These are phyloP conservation scores for Octonoba sinensis DNA, from an alignment of 2,888 invertebrate genomes.

Conservation along the genomic window DNA sequence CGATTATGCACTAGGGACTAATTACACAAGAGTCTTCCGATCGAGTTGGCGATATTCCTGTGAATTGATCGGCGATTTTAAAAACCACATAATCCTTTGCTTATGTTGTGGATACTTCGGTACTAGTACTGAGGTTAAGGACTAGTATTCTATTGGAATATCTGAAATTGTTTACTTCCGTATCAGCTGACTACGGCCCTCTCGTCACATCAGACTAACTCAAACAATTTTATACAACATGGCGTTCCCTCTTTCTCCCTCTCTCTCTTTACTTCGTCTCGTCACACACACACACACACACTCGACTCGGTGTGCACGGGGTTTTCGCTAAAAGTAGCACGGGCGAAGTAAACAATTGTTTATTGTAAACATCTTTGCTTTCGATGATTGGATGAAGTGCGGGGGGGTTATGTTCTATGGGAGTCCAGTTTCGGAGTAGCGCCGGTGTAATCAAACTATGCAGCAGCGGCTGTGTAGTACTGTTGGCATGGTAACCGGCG, in stretches of 20 bases:
- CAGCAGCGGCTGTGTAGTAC: conserved; percentile 35
- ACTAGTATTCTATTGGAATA: conserved; percentile 4
- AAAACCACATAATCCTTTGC: conserved; percentile 44
- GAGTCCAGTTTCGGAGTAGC: conserved; percentile 20
- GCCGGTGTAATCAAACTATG: conserved; percentile 20
- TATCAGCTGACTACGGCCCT: conserved; percentile 62
- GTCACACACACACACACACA: conserved; percentile 63
- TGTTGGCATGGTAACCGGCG: conserved; percentile 61
- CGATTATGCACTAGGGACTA: conserved; percentile 62
- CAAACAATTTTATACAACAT: conserved; percentile 65
- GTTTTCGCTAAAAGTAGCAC: conserved; percentile 65
- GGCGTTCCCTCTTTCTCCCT: conserved; percentile 60
- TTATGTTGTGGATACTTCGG: conserved; percentile 3
- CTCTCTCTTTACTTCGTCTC: conserved; percentile 59
- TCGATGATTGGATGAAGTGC: conserved; percentile 63
- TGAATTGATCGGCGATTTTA: conserved; percentile 53
- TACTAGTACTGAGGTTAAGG: conserved; percentile 1
- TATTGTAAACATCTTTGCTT: conserved; percentile 65
- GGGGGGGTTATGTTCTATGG: conserved; percentile 32
- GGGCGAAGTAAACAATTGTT: conserved; percentile 66
- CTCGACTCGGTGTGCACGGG: conserved; percentile 63
- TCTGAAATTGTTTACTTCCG: conserved; percentile 63
- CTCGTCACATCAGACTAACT: conserved; percentile 63
- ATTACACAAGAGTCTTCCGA: conserved; percentile 53
- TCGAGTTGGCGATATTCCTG: conserved; percentile 62